These are phyloP conservation scores for Dasysyrphus albostriatus DNA, from an alignment of 2,888 invertebrate genomes.

Conservation along the genomic window DNA sequence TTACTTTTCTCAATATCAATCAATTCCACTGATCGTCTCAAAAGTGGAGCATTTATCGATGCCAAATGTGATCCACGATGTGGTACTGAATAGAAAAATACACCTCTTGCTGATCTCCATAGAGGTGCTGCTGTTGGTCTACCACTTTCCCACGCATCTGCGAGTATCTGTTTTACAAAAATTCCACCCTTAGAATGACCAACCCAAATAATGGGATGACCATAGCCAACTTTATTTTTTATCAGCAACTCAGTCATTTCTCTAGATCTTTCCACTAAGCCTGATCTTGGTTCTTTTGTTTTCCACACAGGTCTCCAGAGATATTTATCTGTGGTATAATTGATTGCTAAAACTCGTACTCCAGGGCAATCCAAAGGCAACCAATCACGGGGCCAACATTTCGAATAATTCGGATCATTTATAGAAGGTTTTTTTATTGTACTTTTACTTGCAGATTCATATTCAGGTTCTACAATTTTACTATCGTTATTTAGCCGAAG, in stretches of 20 bases:
- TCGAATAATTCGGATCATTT: constrained; percentile 85
- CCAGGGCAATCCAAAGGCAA: constrained; percentile 90
- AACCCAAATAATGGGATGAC: constrained; percentile 93
- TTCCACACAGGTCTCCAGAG: constrained; percentile 91
- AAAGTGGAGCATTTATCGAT: constrained; percentile 89
- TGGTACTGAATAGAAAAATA: constrained; percentile 94
- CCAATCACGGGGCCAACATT: constrained; percentile 95
- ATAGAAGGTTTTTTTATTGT: constrained; percentile 68
- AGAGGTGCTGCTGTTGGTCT: constrained; percentile 83
- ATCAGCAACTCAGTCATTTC: constrained; percentile 90
- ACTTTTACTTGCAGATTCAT: constrained; percentile 77
- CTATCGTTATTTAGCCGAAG: constrained; percentile 81
- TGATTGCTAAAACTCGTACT: constrained; percentile 91
- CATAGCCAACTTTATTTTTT: constrained; percentile 88
- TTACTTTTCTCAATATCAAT: constrained; percentile 91
- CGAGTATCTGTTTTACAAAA: constrained; percentile 92
- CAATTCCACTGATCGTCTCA: constrained; percentile 91
- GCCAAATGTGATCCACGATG: constrained; percentile 93
- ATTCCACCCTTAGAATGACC: constrained; percentile 93
- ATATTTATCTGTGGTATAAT: constrained; percentile 92
- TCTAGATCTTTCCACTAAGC: constrained; percentile 87
- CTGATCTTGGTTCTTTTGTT: constrained; percentile 87
- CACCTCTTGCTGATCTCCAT: constrained; percentile 86
- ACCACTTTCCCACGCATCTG: constrained; percentile 86
- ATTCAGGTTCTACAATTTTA: constrained; percentile 78